A percentile compares a stretch with the other conserved stretches of the same genome.
phyloP scores from a whole-genome alignment of 2,113 vertebrate genomes.

The Xenotilapia longispinis region DNA sequence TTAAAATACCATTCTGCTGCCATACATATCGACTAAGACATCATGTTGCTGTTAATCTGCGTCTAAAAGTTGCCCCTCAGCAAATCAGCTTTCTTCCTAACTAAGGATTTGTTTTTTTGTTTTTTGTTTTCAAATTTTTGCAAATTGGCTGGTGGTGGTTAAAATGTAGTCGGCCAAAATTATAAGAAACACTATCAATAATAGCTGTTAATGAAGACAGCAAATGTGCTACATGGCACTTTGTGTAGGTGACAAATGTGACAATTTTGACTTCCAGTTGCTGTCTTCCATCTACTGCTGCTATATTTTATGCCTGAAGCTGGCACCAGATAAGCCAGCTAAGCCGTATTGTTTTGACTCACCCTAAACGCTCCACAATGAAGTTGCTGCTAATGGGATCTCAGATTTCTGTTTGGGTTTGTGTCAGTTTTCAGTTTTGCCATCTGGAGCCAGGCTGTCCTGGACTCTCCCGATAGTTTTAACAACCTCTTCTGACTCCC shows the following conservation, averaged over 20 bases:
- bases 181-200: not conserved
- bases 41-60: not conserved
- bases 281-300: not conserved
- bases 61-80: not conserved
- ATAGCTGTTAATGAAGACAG: not conserved
- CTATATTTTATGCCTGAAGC: not conserved
- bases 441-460: not conserved
- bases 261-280: not conserved
- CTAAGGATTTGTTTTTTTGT: rapidly evolving
- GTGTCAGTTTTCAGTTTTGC: not conserved
- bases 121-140: rapidly evolving
- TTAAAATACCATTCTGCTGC: not conserved
- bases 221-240: not conserved
- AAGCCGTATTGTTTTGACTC: not conserved
- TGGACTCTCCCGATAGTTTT: not conserved
- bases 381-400: not conserved
- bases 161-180: not conserved
- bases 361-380: not conserved
- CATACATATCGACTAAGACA: not conserved
- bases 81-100: not conserved
- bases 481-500: not conserved
- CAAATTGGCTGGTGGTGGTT: not conserved
- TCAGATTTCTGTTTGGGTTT: not conserved
- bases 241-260: rapidly evolving
- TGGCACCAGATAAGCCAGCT: not conserved